Evolutionary conservation across 2,888 invertebrate species (phyloP), one percentile per base, ranked within the genome.

Genomic region (Cantharis nigra): DNA sequence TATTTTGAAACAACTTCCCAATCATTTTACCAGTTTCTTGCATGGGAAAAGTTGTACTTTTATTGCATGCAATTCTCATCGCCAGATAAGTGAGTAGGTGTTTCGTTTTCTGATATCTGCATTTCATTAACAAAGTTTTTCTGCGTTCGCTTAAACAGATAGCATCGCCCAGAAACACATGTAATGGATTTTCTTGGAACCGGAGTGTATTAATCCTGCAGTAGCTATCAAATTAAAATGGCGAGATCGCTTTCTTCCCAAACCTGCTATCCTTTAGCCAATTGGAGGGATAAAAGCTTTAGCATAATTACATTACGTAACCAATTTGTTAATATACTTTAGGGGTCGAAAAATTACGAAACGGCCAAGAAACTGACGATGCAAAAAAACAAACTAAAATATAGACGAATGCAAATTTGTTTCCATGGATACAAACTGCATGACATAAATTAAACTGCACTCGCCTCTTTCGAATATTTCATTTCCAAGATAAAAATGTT

Each of bases 381-480:
- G 9, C 83, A 79, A 83, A 81, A 83, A 20, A 10, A 20, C 65
- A 18, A 67, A 9, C 23, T n/a, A 20, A 77, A 71, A 76, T 76
- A 83, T 82, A 85, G 84, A 85, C 83, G 84, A 85, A 87, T 86
- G 86, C 86, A 86, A 86, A 86, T 87, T 85, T 80, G 86, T 86
- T 86, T 82, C 86, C 86, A 86, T 86, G 86, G 85, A 78, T 84
- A 86, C 86, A 83, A 85, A 85, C 85, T 85, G 85, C 86, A 85
- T 84, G 83, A 84, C 83, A 85, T 86, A 86, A 86, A 86, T 86
- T 86, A 85, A 84, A 82, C 80, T 84, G 84, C 85, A 83, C 84
- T 83, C 83, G 85, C 83, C 84, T 85, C 83, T 82, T 81, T 84
- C 82, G 83, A 84, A 85, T 85, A 85, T 84, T 85, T 86, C 86